Base-by-base conservation (phyloP, 2,888 invertebrate genomes). In the Mellilla xanthometata region DNA sequence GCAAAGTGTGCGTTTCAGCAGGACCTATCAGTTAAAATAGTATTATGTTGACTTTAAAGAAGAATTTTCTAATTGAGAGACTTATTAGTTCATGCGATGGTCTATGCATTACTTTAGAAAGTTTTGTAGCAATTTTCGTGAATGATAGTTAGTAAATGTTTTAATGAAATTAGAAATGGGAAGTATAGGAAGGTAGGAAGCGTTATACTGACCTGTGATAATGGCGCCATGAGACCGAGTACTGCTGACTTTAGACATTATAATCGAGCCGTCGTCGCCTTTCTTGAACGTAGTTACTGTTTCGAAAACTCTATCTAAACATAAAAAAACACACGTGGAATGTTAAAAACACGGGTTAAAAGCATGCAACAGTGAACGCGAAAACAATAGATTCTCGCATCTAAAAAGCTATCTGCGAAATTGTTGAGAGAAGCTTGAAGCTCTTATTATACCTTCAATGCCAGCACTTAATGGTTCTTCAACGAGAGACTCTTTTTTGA, bases 1-100 rank as follows among this genome's bases (percentile, higher is more conserved):
- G 92, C 77, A 93, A 90, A 58, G 91, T 91, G 78, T 91, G 93
- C 63, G 91, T 91, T 90, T 93, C 93, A 58, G 92, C 92, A 60
- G 93, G 92, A 92, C 93, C 93, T 93, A 89, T 53, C 84, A 87
- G 76, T 89, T 86, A 82, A 87, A 87, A 88, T 82, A 82, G 72
- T 76, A 80, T 74, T 76, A 80, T 76, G 71, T 72, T 74, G 71
- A 76, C 68, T 74, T 71, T 68, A 64, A 58, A 49, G 61, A 58
- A 65, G 58, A 68, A 49, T 64, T 63, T 50, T 56, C 28, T 12
- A 12, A 8, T 59, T 60, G 27, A 50, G 50, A 43, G 35, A 42
- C 52, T 49, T 58, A 55, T 67, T 66, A 68, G 54, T 33, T 47
- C 74, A 71, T 78, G 75, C 76, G 44, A 69, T 78, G 76, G 45